A percentile compares a stretch with the other conserved stretches of the same genome.
phyloP scores from a whole-genome alignment of 2,888 invertebrate genomes.

The Drosophila falleni region DNA sequence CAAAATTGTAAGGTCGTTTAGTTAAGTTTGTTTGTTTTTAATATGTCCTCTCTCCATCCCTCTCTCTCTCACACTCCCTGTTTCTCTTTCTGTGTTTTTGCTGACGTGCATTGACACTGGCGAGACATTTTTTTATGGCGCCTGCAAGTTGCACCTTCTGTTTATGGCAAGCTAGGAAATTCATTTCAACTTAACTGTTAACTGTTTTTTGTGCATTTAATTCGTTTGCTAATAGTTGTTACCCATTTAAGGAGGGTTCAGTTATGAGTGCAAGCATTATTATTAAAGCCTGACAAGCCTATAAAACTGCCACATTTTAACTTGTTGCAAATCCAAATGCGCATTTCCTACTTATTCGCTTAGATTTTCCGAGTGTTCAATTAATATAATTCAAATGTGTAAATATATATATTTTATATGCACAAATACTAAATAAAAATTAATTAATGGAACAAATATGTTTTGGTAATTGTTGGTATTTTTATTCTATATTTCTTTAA shows the following conservation, averaged over 20 bases:
- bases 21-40: conserved; percentile 17
- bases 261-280: conserved; percentile 60
- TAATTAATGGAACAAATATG: too few species aligned
- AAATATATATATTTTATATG: neutral
- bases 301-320: conserved; percentile 66
- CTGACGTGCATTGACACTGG: conserved; percentile 49
- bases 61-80: neutral
- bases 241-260: conserved; percentile 51
- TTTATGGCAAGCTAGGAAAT: conserved; percentile 71
- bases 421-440: too few species aligned
- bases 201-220: conserved; percentile 50
- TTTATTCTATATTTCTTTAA: too few species aligned
- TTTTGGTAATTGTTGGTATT: too few species aligned
- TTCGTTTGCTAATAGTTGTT: conserved; percentile 43
- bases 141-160: conserved; percentile 37
- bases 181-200: conserved; percentile 53
- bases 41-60: neutral
- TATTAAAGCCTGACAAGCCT: conserved; percentile 68
- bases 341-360: conserved; percentile 14
- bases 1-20: conserved; percentile 67
- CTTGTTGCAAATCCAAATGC: conserved; percentile 24
- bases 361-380: conserved; percentile 5
- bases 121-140: conserved; percentile 34
- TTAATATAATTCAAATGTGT: conserved; percentile 11
- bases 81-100: neutral